These are phyloP conservation scores for Rhingia rostrata DNA, from an alignment of 2,888 invertebrate genomes.

Conservation along the genomic window DNA sequence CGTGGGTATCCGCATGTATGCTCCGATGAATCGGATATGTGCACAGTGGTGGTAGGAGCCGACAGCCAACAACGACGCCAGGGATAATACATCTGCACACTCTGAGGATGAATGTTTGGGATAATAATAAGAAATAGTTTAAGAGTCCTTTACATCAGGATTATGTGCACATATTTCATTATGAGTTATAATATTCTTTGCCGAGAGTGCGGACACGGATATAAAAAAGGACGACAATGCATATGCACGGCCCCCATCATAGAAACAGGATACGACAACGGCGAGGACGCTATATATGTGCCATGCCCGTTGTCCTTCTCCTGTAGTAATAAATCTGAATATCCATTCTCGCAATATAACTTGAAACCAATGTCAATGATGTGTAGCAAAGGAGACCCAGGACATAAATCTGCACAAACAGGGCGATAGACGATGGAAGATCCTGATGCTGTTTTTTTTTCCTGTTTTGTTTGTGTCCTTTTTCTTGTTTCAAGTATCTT, in stretches of 20 bases:
- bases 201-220: conserved; percentile 62
- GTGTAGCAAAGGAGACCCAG: conserved; percentile 57
- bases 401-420: conserved; percentile 53
- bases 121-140: conserved; percentile 75
- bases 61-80: neutral
- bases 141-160: conserved; percentile 74
- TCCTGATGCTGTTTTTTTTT: neutral
- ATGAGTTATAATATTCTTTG: conserved; percentile 72
- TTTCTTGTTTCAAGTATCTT: neutral
- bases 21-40: conserved; percentile 54
- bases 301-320: conserved; percentile 6
- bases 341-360: conserved; percentile 69
- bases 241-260: neutral
- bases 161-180: conserved; percentile 74
- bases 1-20: conserved; percentile 38
- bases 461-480: neutral
- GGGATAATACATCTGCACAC: conserved; percentile 65
- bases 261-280: conserved; percentile 46
- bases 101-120: conserved; percentile 69
- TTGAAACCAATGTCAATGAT: conserved; percentile 72
- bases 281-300: neutral
- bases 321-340: conserved; percentile 69
- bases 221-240: conserved; percentile 39
- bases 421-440: neutral
- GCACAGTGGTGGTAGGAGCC: conserved; percentile 6